phyloP scores from a whole-genome alignment of 2,888 invertebrate species.

The Adelognathus sp. region DNA sequence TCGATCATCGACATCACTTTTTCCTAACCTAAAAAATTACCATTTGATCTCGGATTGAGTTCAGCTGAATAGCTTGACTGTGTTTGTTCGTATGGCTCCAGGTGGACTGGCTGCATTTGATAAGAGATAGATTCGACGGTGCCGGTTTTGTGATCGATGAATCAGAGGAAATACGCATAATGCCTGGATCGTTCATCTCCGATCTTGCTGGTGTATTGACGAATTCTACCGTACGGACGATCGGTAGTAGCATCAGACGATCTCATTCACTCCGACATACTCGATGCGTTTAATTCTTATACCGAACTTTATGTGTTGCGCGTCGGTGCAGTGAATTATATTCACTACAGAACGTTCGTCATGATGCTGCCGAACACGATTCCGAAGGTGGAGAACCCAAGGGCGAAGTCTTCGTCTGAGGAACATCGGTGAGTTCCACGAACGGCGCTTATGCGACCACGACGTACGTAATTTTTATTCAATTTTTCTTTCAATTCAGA shows the following conservation, averaged over 20 bases:
- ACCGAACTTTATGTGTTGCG: background rate
- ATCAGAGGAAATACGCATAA: background rate
- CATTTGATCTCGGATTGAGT: no score
- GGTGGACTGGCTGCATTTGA: slow-evolving; percentile 1
- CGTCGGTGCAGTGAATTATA: background rate
- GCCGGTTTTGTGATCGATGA: background rate
- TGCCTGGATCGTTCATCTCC: background rate
- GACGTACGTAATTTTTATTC: no score
- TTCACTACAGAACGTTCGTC: slow-evolving; percentile 2
- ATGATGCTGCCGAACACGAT: background rate
- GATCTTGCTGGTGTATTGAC: background rate
- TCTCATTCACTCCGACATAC: no score
- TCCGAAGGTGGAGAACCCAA: background rate
- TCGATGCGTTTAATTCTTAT: no score
- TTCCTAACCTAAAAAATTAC: no score
- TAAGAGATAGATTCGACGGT: background rate
- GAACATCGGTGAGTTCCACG: background rate
- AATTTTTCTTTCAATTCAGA: background rate
- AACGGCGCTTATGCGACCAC: no score
- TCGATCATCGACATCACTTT: no score
- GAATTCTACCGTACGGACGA: background rate
- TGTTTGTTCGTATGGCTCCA: no score
- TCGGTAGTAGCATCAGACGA: background rate
- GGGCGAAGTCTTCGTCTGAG: accelerated
- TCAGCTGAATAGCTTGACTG: no score